These are phyloP conservation scores for Atta colombica DNA, from an alignment of 1,140 invertebrate species.

Conservation along the genomic window DNA sequence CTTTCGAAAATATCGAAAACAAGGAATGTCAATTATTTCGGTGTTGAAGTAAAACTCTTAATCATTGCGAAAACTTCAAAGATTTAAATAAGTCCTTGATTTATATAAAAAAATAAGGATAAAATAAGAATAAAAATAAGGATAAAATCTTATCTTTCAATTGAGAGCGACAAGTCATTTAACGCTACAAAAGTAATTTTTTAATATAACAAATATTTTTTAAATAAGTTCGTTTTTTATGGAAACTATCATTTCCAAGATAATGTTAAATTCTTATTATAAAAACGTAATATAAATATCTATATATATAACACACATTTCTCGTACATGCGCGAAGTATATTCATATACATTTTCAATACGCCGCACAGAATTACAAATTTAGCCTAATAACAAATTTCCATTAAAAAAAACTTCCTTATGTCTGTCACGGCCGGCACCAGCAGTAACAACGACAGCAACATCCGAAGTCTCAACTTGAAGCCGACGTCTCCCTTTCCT, in stretches of 20 bases:
- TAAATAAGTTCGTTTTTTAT: background rate
- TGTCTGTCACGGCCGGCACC: background rate
- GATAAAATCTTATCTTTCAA: background rate
- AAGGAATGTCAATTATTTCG: background rate
- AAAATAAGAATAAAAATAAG: background rate
- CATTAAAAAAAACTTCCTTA: constrained; percentile 52
- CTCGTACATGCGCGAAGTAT: background rate
- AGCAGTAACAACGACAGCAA: constrained; percentile 9
- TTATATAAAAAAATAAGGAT: background rate
- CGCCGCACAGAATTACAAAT: background rate
- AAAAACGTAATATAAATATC: constrained; percentile 2
- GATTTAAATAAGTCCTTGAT: background rate
- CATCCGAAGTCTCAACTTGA: constrained; percentile 40
- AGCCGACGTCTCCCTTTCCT: constrained; percentile 49
- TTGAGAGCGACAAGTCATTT: background rate
- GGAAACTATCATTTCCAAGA: background rate
- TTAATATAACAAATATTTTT: background rate
- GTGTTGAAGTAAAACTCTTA: background rate
- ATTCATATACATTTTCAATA: constrained; percentile 9
- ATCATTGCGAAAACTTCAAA: constrained; percentile 4
- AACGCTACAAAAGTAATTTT: background rate
- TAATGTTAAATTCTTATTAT: background rate
- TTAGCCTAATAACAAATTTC: constrained; percentile 42
- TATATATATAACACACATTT: background rate
- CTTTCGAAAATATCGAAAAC: background rate